A percentile compares a stretch with the other conserved stretches of the same genome.
phyloP scores from a whole-genome alignment of 2,888 invertebrate genomes.

The Ommatoiulus sabulosus region DNA sequence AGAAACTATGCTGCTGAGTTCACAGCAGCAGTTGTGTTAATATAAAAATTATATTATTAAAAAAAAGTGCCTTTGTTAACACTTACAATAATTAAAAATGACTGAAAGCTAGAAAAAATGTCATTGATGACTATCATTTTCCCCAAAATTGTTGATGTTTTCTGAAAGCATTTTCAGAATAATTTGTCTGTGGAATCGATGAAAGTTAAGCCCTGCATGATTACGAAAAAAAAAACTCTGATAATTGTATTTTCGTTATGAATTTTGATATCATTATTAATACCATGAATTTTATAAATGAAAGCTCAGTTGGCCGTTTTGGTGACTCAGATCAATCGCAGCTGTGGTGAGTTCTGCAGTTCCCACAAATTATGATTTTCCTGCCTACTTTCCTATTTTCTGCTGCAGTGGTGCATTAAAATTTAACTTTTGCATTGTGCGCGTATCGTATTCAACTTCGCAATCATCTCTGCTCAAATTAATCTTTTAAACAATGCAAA shows the following conservation, averaged over 20 bases:
- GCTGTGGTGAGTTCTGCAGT: not conserved
- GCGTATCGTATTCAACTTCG: not conserved
- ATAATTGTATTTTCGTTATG: not conserved
- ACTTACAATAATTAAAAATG: no score
- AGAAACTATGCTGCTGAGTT: no score
- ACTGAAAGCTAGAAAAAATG: no score
- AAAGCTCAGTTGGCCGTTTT: not conserved
- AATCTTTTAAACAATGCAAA: not conserved
- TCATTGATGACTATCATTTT: no score
- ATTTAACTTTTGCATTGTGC: not conserved
- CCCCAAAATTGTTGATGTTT: no score
- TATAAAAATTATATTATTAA: no score
- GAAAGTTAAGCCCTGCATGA: not conserved
- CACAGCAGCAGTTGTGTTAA: no score
- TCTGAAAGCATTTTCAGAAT: no score
- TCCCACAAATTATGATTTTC: not conserved
- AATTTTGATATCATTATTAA: slow-evolving; percentile 9
- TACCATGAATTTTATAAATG: slow-evolving; percentile 11
- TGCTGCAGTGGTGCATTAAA: not conserved
- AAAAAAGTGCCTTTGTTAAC: no score
- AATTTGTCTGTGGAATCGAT: no score
- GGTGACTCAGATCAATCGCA: not conserved
- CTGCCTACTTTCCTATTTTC: not conserved
- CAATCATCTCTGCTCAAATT: not conserved
- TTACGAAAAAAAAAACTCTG: not conserved